Base-by-base conservation (phyloP, 2,113 vertebrate species). In the Ophthalmolycus amberensis region DNA sequence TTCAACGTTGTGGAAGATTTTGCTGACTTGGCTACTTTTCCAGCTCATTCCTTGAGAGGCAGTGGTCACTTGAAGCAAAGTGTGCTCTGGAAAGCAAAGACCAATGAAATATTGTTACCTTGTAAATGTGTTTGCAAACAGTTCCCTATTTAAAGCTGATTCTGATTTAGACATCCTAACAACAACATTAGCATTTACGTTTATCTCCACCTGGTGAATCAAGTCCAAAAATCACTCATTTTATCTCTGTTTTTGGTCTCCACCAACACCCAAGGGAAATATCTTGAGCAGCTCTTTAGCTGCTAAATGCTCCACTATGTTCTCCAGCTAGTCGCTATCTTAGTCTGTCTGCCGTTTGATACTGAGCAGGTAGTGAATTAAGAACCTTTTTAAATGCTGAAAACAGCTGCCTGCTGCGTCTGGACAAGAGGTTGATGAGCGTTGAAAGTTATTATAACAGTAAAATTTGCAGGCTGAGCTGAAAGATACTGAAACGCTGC, bases 11-110 rank as follows among this genome's bases (percentile, higher is more conserved):
- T 32, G 44, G 37, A 71, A 62, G 56, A 77, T 7, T 58, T 7
- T 58, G 89, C 88, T 86, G 85, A 90, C 75, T 74, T 1, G 3
- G 77, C 80, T 76, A 32, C 72, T 86, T 87, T 73, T 54, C 6
- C 27, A 14, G 3, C 25, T 70, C 32, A 29, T 25, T 80, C 44
- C 56, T 76, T 58, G 9, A 70, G 50, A 65, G 9, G 34, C 58
- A 46, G 54, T 32, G 74, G 60, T 46, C 59, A 74, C n/a, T 75
- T 71, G 15, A 32, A 32, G 69, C 34, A 48, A 40, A 71, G 29
- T 69, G 18, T 59, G n/a, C 46, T 25, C 29, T 48, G 56, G 25
- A 34, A 62, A 27, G n/a, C 9, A 52, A 50, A 77, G 1, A 15
- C 4, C 66, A 29, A 16, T 46, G 15, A 46, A 42, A 67, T 10